Conservation (phyloP, 2,113 vertebrate species). For the Platycercus adscitus region DNA sequence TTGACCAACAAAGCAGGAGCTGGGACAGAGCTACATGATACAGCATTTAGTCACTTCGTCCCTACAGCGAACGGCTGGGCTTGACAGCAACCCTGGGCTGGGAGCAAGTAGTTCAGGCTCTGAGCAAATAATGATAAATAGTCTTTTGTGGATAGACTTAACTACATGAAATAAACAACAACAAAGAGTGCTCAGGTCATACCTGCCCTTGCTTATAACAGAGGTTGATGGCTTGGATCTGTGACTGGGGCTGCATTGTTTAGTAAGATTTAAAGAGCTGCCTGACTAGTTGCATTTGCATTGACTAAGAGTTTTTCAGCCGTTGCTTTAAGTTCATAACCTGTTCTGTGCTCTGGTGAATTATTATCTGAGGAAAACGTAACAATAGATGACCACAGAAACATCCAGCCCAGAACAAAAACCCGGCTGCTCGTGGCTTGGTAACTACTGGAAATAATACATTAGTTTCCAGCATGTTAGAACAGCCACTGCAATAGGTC, state of each 20-base stretch:
- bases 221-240: neutral
- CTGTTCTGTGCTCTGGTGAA: neutral
- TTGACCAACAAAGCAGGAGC: neutral
- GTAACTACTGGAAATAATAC: neutral
- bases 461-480: neutral
- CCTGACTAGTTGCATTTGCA: constrained; percentile 2
- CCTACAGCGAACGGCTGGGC: neutral
- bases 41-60: neutral
- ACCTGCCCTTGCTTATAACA: neutral
- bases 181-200: neutral
- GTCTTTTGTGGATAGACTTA: neutral
- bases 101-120: neutral
- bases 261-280: neutral
- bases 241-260: neutral
- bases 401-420: constrained; percentile 8
- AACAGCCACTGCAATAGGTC: neutral
- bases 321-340: constrained; percentile 15
- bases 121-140: neutral
- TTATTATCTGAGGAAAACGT: neutral
- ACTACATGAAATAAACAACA: neutral
- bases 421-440: neutral
- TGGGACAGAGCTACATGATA: neutral
- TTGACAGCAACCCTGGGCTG: neutral
- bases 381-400: constrained; percentile 20
- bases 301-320: constrained; percentile 28